phyloP scores from a whole-genome alignment of 2,888 invertebrate genomes.

The Dolichomitus sp. region DNA sequence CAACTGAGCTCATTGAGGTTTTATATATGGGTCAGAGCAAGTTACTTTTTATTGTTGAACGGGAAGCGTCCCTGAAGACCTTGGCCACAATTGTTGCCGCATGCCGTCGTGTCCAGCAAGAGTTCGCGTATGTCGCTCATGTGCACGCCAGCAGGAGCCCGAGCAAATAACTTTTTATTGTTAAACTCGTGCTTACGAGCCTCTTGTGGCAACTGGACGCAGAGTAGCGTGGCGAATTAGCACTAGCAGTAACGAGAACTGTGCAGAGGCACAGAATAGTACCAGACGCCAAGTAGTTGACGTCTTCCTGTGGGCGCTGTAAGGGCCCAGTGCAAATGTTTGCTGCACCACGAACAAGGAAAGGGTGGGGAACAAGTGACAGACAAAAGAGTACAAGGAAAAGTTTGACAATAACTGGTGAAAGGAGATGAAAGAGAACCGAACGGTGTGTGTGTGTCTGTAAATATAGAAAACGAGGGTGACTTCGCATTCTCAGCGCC shows the following conservation, averaged over 20 bases:
- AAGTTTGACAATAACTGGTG: constrained; percentile 1
- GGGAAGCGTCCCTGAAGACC: neutral
- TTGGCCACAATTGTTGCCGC: constrained; percentile 21
- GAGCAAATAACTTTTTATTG: constrained; percentile 58
- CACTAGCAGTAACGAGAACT: constrained; percentile 13
- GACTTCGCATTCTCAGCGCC: neutral
- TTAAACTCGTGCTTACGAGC: constrained; percentile 33
- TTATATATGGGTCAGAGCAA: neutral
- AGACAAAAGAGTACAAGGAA: neutral
- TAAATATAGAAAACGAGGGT: constrained; percentile 6
- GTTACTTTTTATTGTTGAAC: constrained; percentile 25
- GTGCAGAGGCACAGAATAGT: constrained; percentile 5
- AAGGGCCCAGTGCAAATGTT: constrained; percentile 1
- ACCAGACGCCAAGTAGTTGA: constrained; percentile 8
- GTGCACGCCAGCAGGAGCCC: constrained; percentile 14
- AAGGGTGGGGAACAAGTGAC: neutral
- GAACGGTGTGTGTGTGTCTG: neutral
- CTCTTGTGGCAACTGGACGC: constrained; percentile 19
- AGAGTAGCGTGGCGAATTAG: neutral
- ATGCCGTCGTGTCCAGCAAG: constrained; percentile 35
- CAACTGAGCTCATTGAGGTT: neutral
- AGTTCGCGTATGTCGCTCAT: constrained; percentile 17
- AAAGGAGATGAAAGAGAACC: neutral
- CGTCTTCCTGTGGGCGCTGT: constrained; percentile 1
- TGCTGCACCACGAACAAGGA: neutral